phyloP scores from a whole-genome alignment of 2,797 vertebrate genomes.

The Paratrypauchen microcephalus region DNA sequence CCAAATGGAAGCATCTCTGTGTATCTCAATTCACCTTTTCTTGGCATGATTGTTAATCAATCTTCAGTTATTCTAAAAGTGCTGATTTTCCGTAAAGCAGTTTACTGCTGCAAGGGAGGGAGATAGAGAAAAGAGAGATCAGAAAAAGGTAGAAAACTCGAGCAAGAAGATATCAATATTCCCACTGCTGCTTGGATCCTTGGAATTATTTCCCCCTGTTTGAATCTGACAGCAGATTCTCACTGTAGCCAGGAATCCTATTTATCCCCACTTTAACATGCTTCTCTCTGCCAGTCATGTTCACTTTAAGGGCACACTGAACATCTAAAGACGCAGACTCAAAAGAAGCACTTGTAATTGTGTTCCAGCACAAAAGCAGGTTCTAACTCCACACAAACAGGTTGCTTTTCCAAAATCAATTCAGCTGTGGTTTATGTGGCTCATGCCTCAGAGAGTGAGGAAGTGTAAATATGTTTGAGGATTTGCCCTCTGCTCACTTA shows the following conservation, averaged over 20 bases:
- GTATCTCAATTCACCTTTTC: constrained; percentile 54
- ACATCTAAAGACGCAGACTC: constrained; percentile 37
- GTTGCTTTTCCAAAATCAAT: constrained; percentile 51
- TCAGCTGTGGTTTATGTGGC: constrained; percentile 44
- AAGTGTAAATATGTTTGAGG: constrained; percentile 30
- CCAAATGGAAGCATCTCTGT: constrained; percentile 49
- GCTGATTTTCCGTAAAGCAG: constrained; percentile 46
- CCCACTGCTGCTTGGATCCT: constrained; percentile 46
- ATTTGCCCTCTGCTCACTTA: constrained; percentile 51
- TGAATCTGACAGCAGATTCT: constrained; percentile 54
- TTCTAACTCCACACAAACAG: constrained; percentile 42
- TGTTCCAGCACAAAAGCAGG: constrained; percentile 14
- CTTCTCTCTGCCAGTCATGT: constrained; percentile 52
- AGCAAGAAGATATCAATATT: constrained; percentile 60
- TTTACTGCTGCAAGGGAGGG: constrained; percentile 29
- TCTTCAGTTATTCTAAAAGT: constrained; percentile 49
- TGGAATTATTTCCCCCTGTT: constrained; percentile 40
- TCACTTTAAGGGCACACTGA: constrained; percentile 30
- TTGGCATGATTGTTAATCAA: constrained; percentile 62
- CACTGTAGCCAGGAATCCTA: constrained; percentile 42
- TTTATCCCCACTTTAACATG: constrained; percentile 55
- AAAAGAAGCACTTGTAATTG: constrained; percentile 42
- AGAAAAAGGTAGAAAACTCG: constrained; percentile 21
- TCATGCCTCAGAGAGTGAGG: constrained; percentile 10
- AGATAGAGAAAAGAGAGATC: constrained; percentile 38